phyloP scores from a whole-genome alignment of 2,113 vertebrate species.

The Chauna torquata region DNA sequence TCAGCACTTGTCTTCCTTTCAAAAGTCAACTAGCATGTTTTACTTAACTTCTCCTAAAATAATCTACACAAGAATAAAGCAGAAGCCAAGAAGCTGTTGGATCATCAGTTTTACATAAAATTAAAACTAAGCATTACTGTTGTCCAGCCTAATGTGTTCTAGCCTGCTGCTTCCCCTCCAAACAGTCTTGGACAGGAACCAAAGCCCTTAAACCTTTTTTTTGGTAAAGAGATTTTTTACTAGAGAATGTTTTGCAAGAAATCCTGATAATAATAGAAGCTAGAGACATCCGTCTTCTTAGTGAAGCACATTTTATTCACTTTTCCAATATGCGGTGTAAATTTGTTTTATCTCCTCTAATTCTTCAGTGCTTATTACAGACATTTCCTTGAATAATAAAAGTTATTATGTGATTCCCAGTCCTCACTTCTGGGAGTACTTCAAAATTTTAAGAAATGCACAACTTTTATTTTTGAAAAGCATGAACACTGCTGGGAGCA shows the following conservation, averaged over 20 bases:
- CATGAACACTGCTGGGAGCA: rapidly evolving
- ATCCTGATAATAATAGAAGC: neutral
- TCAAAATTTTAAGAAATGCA: neutral
- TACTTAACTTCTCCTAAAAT: neutral
- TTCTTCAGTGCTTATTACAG: neutral
- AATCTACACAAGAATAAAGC: neutral
- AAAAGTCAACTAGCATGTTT: neutral
- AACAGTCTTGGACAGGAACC: neutral
- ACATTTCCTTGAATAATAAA: neutral
- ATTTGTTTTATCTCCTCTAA: neutral
- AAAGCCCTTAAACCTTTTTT: neutral
- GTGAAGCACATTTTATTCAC: neutral
- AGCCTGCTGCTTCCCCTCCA: neutral
- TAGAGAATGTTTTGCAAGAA: neutral
- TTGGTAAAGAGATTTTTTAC: neutral
- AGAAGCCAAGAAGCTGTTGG: neutral
- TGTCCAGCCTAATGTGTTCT: neutral
- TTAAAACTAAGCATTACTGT: neutral
- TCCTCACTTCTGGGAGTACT: neutral
- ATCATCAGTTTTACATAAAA: neutral
- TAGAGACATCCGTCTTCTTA: neutral
- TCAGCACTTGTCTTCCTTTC: neutral
- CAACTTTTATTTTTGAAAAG: neutral
- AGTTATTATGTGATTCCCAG: neutral
- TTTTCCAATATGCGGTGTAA: neutral